Conservation (phyloP, 2,888 invertebrate species). For the Ormyrus pomaceus region DNA sequence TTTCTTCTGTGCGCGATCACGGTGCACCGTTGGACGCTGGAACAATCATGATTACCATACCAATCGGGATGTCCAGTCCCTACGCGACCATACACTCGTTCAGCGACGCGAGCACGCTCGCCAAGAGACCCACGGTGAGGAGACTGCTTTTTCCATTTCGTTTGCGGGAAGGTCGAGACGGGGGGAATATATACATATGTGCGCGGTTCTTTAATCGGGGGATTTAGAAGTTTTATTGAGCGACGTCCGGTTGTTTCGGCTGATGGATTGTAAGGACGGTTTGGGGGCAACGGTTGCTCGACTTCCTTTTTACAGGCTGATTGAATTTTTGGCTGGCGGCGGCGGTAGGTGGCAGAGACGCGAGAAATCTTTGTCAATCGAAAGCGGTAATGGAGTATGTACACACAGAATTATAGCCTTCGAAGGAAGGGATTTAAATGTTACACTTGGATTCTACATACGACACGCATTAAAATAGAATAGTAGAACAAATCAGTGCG, state of each 20-base stretch:
- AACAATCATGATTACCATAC: conserved; percentile 70
- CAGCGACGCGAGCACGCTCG: conserved; percentile 71
- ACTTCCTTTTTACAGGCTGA: background rate
- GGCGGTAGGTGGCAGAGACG: too few relatives aligned
- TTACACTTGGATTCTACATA: background rate
- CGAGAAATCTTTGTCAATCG: too few relatives aligned
- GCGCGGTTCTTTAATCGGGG: too few relatives aligned
- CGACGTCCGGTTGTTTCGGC: too few relatives aligned
- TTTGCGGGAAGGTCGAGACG: too few relatives aligned
- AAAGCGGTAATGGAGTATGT: too few relatives aligned
- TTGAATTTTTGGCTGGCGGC: background rate
- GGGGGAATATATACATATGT: too few relatives aligned
- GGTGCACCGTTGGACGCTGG: background rate
- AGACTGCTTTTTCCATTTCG: conserved; percentile 27
- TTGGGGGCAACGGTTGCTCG: background rate
- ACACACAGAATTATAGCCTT: too few relatives aligned
- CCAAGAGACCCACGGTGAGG: conserved; percentile 69
- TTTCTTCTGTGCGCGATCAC: too few relatives aligned
- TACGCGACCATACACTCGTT: conserved; percentile 71
- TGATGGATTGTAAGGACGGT: too few relatives aligned
- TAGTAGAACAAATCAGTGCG: conserved; percentile 12
- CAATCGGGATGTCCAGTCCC: conserved; percentile 70
- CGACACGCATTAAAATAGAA: conserved; percentile 8
- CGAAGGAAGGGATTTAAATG: background rate
- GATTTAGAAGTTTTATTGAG: too few relatives aligned